These are phyloP conservation scores for Callosobruchus maculatus DNA, from an alignment of 2,888 invertebrate genomes.

Conservation along the genomic window DNA sequence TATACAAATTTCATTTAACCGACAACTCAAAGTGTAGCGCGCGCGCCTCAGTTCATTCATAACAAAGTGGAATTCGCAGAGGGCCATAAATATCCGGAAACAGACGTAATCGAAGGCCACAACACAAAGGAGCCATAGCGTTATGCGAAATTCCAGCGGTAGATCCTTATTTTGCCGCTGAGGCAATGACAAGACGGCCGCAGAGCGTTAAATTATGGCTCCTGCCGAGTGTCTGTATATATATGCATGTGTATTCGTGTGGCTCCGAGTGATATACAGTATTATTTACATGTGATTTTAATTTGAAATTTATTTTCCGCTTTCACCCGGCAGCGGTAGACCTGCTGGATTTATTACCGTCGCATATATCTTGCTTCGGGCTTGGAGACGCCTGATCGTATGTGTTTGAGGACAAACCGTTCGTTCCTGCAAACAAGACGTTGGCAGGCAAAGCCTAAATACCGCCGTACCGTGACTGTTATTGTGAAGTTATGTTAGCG, in stretches of 20 bases:
- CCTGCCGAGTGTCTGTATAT: not conserved
- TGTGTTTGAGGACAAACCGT: not conserved
- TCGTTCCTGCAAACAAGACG: not conserved
- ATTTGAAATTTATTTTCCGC: conserved; percentile 16
- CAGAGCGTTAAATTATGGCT: not conserved
- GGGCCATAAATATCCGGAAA: not conserved
- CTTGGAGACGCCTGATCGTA: not conserved
- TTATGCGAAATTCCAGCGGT: not conserved
- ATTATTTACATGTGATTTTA: conserved; percentile 21
- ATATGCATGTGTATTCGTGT: not conserved
- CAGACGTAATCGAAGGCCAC: not conserved
- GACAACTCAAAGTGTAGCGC: not conserved
- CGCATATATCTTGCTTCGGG: conserved; percentile 2
- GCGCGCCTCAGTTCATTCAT: not conserved
- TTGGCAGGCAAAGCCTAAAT: too few species aligned
- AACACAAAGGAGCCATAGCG: not conserved
- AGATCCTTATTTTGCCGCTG: not conserved
- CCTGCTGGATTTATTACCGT: conserved; percentile 11
- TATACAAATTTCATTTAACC: too few species aligned
- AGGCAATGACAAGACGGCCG: not conserved
- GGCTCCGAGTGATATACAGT: conserved; percentile 14
- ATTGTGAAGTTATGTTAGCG: too few species aligned
- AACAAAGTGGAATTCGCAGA: not conserved
- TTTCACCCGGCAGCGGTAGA: not conserved
- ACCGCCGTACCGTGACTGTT: too few species aligned